Conservation (phyloP, 2,113 vertebrate genomes). For the Calonectris borealis region DNA sequence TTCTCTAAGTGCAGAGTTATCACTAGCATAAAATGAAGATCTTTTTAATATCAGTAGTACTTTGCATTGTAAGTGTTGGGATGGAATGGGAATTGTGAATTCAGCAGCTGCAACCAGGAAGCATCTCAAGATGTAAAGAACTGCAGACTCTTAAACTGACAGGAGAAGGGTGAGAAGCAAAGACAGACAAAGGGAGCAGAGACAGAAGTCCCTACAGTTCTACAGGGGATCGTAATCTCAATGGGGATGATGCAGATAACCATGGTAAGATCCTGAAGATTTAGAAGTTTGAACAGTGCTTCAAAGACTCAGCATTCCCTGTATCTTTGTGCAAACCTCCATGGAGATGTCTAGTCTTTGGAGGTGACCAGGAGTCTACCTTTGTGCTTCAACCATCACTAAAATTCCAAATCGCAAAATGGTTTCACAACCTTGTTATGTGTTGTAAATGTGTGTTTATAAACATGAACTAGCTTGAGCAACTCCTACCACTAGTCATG, state of each 20-base stretch:
- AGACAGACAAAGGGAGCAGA: neutral
- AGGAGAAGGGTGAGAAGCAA: neutral
- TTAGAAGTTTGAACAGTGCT: neutral
- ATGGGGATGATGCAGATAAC: rapidly evolving
- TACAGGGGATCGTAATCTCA: neutral
- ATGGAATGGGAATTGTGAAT: neutral
- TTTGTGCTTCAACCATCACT: neutral
- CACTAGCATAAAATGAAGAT: neutral
- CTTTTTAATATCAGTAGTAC: neutral
- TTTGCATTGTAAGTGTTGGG: neutral
- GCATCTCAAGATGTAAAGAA: neutral
- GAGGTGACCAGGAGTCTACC: neutral
- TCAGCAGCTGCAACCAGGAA: neutral
- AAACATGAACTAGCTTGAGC: neutral
- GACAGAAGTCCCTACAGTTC: neutral
- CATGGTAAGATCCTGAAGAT: neutral
- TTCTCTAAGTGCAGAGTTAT: neutral
- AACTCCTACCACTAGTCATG: neutral
- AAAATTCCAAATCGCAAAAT: neutral
- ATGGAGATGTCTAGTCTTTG: neutral
- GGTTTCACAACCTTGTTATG: neutral
- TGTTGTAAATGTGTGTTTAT: neutral
- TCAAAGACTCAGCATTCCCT: neutral
- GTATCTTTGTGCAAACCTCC: neutral
- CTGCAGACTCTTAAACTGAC: neutral